Percentiles rank a stretch among this genome's conserved stretches.
Conservation (phyloP, 2,888 invertebrate species). For the Automeris io region DNA sequence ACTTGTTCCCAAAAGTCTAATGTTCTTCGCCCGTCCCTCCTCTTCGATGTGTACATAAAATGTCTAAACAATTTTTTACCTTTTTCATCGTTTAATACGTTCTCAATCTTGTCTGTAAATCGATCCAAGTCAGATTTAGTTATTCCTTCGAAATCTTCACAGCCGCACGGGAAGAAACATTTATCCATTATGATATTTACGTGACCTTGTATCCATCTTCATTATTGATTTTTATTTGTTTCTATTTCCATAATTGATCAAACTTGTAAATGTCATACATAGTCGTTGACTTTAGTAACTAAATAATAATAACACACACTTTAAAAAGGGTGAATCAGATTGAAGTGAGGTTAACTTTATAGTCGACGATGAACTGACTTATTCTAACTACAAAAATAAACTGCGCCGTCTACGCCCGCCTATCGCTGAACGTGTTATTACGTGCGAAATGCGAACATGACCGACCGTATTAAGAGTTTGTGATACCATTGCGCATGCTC, state of each 20-base stretch:
- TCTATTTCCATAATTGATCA: conserved; percentile 12
- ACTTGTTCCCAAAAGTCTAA: conserved; percentile 62
- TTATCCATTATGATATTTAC: conserved; percentile 62
- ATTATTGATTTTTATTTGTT: conserved; percentile 44
- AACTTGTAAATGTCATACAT: conserved; percentile 7
- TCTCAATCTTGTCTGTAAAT: conserved; percentile 70
- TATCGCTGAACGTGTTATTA: conserved; percentile 18
- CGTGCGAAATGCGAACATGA: conserved; percentile 20
- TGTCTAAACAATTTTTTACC: conserved; percentile 63
- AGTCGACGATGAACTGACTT: conserved; percentile 43
- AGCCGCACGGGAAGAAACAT: conserved; percentile 68
- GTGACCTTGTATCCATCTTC: conserved; percentile 32
- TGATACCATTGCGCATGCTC: conserved; percentile 44
- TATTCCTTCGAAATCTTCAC: conserved; percentile 58
- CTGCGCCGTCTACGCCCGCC: conserved; percentile 40
- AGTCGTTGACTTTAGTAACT: neutral
- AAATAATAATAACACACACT: conserved; percentile 4
- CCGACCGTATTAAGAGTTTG: conserved; percentile 30
- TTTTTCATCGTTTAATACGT: conserved; percentile 65
- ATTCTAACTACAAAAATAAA: conserved; percentile 51
- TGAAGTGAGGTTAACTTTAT: conserved; percentile 65
- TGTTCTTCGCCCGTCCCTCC: conserved; percentile 51
- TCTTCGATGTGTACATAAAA: conserved; percentile 62
- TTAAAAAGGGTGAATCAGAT: conserved; percentile 37
- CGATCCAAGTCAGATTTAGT: conserved; percentile 69